Conservation (phyloP, 2,113 vertebrate species). For the Ploceus nigricollis region DNA sequence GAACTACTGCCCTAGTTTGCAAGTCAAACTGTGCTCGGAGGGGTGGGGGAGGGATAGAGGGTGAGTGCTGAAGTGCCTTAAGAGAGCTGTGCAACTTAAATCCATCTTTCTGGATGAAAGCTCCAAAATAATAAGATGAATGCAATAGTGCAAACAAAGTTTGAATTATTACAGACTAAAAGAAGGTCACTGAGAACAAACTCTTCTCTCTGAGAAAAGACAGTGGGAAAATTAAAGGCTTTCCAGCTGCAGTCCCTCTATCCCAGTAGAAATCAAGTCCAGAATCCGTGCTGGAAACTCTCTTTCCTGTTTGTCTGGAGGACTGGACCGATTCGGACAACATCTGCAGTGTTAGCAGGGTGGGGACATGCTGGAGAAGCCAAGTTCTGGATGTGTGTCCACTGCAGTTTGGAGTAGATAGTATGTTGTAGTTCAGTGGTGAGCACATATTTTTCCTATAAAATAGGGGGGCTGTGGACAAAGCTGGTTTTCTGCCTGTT, state of each 20-base stretch:
- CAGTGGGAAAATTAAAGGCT: slow-evolving; percentile 7
- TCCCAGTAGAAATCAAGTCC: neutral
- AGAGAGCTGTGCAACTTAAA: slow-evolving; percentile 11
- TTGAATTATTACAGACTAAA: slow-evolving; percentile 1
- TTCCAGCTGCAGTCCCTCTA: slow-evolving; percentile 16
- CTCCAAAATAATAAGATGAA: slow-evolving; percentile 41
- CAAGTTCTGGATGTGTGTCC: neutral
- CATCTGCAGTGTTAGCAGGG: slow-evolving; percentile 27
- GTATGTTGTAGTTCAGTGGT: neutral
- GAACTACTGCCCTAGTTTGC: slow-evolving; percentile 46
- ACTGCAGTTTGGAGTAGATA: neutral
- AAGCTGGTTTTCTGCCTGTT: neutral
- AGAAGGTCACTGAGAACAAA: slow-evolving; percentile 18
- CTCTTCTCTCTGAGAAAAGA: neutral
- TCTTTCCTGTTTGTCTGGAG: neutral
- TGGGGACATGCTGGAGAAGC: neutral
- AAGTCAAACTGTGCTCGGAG: neutral
- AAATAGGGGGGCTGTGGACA: neutral
- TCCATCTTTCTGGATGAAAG: slow-evolving; percentile 47
- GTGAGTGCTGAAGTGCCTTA: neutral
- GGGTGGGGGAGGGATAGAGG: neutral
- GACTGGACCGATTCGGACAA: neutral
- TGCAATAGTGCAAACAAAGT: neutral
- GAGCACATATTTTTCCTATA: neutral
- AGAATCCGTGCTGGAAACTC: neutral